Evolutionary conservation across 2,113 vertebrate genomes (phyloP).

Genomic region (Nipponia nippon): DNA sequence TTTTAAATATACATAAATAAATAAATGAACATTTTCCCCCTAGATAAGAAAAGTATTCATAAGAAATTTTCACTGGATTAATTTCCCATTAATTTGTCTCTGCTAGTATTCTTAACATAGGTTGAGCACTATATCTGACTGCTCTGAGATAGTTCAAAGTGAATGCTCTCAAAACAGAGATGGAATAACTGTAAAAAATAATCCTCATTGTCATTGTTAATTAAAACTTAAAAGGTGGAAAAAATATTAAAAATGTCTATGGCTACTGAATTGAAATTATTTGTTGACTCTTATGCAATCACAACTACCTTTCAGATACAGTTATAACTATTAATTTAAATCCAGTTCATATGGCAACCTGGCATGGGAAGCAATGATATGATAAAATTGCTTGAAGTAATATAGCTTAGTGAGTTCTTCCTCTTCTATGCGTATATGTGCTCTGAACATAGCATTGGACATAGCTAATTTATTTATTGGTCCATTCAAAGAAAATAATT

Average conservation of each 20-base stretch:
- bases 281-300: neutral
- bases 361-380: neutral
- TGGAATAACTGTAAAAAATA: neutral
- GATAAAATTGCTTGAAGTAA: neutral
- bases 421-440: neutral
- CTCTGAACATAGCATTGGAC: neutral
- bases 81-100: neutral
- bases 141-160: slow-evolving; percentile 15
- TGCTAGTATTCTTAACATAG: neutral
- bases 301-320: neutral
- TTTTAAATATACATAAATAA: neutral
- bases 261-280: neutral
- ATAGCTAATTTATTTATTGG: neutral
- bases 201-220: neutral
- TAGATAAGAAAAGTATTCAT: neutral
- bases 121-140: neutral
- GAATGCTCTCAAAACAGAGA: neutral
- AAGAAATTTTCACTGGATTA: neutral
- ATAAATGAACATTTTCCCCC: neutral
- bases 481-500: neutral
- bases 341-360: neutral
- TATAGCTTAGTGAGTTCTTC: neutral
- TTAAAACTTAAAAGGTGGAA: slow-evolving; percentile 25
- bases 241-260: neutral
- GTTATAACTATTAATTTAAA: neutral